These are phyloP conservation scores for Dolomedes plantarius DNA, from an alignment of 2,888 invertebrate genomes.

Conservation along the genomic window DNA sequence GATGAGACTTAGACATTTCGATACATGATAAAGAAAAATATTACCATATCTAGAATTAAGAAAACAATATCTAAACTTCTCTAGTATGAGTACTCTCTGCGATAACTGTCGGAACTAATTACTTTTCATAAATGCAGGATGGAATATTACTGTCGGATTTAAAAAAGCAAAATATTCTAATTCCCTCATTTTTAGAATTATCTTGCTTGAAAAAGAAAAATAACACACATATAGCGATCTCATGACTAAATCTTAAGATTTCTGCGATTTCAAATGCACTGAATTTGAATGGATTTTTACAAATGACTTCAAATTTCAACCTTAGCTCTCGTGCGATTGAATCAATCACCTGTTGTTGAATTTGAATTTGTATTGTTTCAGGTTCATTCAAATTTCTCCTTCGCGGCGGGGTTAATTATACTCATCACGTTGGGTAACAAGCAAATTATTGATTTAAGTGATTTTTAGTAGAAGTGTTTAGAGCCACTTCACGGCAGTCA, in stretches of 20 bases:
- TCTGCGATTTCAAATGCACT: not conserved
- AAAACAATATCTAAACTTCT: too few species aligned
- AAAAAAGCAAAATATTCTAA: too few species aligned
- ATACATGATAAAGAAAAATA: too few species aligned
- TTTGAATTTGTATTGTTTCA: not conserved
- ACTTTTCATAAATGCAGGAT: too few species aligned
- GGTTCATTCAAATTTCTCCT: not conserved
- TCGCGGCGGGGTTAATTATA: not conserved
- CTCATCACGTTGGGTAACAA: not conserved
- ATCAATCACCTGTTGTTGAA: constrained; percentile 8
- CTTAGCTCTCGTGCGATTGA: not conserved
- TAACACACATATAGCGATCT: too few species aligned
- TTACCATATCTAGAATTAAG: too few species aligned
- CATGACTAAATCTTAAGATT: not conserved
- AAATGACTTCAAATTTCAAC: not conserved
- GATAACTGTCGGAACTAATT: too few species aligned
- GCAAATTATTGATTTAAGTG: not conserved
- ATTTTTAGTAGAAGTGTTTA: not conserved
- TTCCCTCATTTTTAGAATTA: too few species aligned
- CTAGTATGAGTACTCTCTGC: too few species aligned
- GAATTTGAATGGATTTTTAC: not conserved
- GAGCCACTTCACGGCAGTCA: not conserved
- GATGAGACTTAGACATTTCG: too few species aligned
- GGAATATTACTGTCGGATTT: too few species aligned
- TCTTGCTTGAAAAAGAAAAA: too few species aligned